A percentile compares a stretch with the other conserved stretches of the same genome.
These are phyloP conservation scores for Gambusia affinis DNA, from an alignment of 2,113 vertebrate species.

Conservation along the genomic window DNA sequence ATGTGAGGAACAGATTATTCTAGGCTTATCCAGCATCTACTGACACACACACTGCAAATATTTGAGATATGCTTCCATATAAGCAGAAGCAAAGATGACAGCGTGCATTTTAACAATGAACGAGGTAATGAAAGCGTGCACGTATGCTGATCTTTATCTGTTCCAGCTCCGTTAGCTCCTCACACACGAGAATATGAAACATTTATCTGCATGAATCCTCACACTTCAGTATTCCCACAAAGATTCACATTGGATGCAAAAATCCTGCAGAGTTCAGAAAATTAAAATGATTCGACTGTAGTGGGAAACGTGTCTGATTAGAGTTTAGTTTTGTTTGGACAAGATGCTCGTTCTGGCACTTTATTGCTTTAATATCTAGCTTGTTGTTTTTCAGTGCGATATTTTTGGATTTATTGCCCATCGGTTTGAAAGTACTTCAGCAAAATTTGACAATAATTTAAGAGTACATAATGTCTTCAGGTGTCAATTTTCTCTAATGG, in stretches of 20 bases:
- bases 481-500: background rate
- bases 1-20: constrained; percentile 22
- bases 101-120: constrained; percentile 18
- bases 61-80: constrained; percentile 43
- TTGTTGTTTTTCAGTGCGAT: too few species aligned
- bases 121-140: background rate
- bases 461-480: background rate
- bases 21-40: constrained; percentile 30
- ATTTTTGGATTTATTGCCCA: too few species aligned
- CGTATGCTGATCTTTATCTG: background rate
- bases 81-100: constrained; percentile 28
- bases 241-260: background rate
- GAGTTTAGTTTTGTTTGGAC: background rate
- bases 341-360: background rate
- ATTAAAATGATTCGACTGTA: background rate
- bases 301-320: background rate
- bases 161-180: background rate
- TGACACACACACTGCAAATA: background rate
- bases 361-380: background rate
- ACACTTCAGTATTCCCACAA: background rate
- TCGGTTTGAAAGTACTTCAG: background rate
- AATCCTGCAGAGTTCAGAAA: background rate
- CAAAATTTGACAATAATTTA: too few species aligned
- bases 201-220: background rate
- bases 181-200: background rate